These are phyloP conservation scores for Aethes cnicana DNA, from an alignment of 2,888 invertebrate species.

Conservation along the genomic window DNA sequence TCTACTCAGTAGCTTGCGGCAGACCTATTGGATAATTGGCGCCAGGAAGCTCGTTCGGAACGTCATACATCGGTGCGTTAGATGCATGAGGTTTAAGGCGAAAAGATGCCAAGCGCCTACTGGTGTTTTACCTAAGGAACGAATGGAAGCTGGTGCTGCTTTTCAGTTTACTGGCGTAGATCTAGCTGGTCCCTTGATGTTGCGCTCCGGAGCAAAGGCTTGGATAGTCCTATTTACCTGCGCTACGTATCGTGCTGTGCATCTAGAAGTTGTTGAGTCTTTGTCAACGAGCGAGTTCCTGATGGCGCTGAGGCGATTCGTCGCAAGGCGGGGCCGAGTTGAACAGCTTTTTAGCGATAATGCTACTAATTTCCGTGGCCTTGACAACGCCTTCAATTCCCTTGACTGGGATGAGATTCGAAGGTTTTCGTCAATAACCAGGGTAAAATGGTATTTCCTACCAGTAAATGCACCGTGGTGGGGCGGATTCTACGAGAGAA, in stretches of 20 bases:
- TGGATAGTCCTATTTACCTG: constrained; percentile 29
- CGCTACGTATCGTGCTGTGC: constrained; percentile 22
- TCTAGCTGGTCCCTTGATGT: constrained; percentile 21
- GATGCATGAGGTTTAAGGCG: constrained; percentile 14
- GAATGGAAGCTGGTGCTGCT: constrained; percentile 1
- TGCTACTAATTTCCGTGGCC: constrained; percentile 22
- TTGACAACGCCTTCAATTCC: background rate
- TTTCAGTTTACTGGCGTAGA: constrained; percentile 18
- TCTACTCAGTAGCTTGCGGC: background rate
- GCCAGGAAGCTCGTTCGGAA: background rate
- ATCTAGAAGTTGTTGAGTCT: constrained; percentile 14
- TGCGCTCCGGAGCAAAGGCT: constrained; percentile 4
- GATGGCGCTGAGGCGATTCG: background rate
- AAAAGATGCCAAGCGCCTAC: background rate
- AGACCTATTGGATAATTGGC: background rate
- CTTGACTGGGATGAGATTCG: background rate
- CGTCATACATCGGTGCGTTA: constrained; percentile 3
- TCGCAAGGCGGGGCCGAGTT: constrained; percentile 14
- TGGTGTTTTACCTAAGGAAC: constrained; percentile 3
- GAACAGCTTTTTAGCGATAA: constrained; percentile 19
- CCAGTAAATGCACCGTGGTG: constrained; percentile 18
- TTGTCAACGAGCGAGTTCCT: constrained; percentile 15
- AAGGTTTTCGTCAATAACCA: constrained; percentile 1
- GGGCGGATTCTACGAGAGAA: constrained; percentile 19
- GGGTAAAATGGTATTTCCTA: constrained; percentile 13